A percentile compares a stretch with the other conserved stretches of the same genome.
Evolutionary conservation across 2,797 vertebrate genomes (phyloP).

Genomic region (Xenopus petersii): DNA sequence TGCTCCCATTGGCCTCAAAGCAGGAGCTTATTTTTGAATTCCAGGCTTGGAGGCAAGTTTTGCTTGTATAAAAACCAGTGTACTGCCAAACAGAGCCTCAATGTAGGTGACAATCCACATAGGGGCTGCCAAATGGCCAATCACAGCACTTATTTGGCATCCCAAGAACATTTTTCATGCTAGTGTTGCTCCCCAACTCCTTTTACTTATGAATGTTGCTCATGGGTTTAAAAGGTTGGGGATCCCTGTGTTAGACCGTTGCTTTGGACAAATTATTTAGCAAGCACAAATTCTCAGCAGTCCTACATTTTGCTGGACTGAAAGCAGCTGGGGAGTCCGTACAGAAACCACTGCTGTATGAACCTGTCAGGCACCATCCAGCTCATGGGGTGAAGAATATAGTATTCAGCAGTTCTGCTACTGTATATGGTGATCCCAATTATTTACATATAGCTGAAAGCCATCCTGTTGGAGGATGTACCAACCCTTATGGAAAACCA

Average conservation of each 20-base stretch:
- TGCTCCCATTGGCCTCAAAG: too few relatives aligned
- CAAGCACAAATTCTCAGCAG: conserved; percentile 82
- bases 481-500: conserved; percentile 95
- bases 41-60: too few relatives aligned
- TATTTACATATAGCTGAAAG: conserved; percentile 87
- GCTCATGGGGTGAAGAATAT: conserved; percentile 81
- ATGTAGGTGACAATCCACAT: too few relatives aligned
- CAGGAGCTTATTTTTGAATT: too few relatives aligned
- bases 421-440: conserved; percentile 89
- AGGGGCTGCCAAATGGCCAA: too few relatives aligned
- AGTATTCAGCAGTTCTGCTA: conserved; percentile 97
- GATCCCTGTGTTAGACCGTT: conserved; percentile 75
- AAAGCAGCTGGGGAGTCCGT: conserved; percentile 94
- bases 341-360: conserved; percentile 85
- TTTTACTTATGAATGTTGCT: too few relatives aligned
- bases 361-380: conserved; percentile 89
- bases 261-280: conserved; percentile 80
- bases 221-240: too few relatives aligned
- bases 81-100: too few relatives aligned
- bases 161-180: too few relatives aligned
- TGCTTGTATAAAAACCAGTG: too few relatives aligned
- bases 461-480: conserved; percentile 87
- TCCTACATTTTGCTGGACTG: conserved; percentile 93
- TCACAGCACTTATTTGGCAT: too few relatives aligned
- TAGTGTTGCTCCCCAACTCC: too few relatives aligned